Base-by-base conservation (phyloP, 2,797 vertebrate species). In the Neostethus bicornis region DNA sequence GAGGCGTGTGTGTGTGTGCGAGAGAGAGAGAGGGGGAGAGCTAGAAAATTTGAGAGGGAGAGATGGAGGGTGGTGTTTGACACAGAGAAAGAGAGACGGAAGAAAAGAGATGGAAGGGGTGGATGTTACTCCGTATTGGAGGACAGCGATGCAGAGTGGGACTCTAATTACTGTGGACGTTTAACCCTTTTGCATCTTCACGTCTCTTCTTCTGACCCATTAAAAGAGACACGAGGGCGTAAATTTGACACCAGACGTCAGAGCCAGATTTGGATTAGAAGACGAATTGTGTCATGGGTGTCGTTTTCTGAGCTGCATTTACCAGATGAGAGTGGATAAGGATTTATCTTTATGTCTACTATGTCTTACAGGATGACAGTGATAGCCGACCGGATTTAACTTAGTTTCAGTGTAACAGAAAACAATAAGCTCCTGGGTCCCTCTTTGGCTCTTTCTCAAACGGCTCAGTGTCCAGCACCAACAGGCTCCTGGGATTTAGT, bases 181-280 rank as follows among this genome's bases (percentile, higher is more conserved):
- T 92, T 96, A 94, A 95, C 94, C 87, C 89, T 66, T 86, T 80
- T 87, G 21, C 46, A 45, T 79, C 78, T 63, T 25, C 28, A 6
- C 58, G 67, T 81, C 74, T 83, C 56, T 67, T 71, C 48, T 57
- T 70, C 50, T 84, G 81, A 78, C 72, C 85, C 62, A 82, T 75
- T 83, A 83, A 81, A n/a, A 74, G 37, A 68, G 38, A 72, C 32
- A 48, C 71, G 59, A 65, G 66, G 75, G 75, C 57, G 73, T 55
- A 67, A 53, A 7, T 82, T 83, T 84, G 75, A 86, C 79, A 80
- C 53, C 71, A 83, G 75, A 85, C 77, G 73, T 72, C 71, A 80
- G 72, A 79, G 65, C 17, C 60, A 80, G 72, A 87, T 87, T 83
- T 80, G 75, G 80, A 86, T 84, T 80, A 81, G 37, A 44, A 68